phyloP scores from a whole-genome alignment of 2,888 invertebrate genomes.

The Zonitis immaculata region DNA sequence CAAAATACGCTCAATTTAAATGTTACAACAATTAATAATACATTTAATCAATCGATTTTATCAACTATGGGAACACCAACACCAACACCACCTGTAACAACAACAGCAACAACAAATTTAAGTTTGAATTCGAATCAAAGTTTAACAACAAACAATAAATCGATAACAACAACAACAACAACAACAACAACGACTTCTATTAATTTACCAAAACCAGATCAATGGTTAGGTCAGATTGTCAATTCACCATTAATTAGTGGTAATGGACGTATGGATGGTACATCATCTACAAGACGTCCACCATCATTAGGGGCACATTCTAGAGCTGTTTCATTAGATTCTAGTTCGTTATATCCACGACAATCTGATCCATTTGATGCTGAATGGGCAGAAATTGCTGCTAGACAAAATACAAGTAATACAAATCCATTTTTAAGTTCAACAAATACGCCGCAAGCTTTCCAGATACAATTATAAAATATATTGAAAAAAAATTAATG shows the following conservation, averaged over 20 bases:
- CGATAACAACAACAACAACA: constrained; percentile 16
- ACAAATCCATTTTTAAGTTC: constrained; percentile 60
- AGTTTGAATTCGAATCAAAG: constrained; percentile 7
- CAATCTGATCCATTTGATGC: constrained; percentile 74
- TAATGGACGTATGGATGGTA: constrained; percentile 37
- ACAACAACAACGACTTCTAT: constrained; percentile 16
- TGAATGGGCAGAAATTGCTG: constrained; percentile 71
- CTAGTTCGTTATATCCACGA: constrained; percentile 36
- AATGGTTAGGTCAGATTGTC: constrained; percentile 74
- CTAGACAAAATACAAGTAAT: constrained; percentile 51
- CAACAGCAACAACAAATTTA: constrained; percentile 23
- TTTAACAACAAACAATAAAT: constrained; percentile 12
- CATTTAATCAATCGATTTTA: constrained; percentile 36
- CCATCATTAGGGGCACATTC: constrained; percentile 50
- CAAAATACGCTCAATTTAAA: constrained; percentile 51
- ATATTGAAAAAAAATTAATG: neutral
- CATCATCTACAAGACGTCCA: constrained; percentile 54
- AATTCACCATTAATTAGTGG: constrained; percentile 50
- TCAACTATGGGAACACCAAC: constrained; percentile 29
- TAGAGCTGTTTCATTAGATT: constrained; percentile 56
- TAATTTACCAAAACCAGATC: constrained; percentile 71
- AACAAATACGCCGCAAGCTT: constrained; percentile 53
- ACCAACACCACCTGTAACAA: constrained; percentile 31
- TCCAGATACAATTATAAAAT: constrained; percentile 58
- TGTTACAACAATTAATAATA: constrained; percentile 42